Conservation (phyloP, 1,140 invertebrate species). For the Drosophila navojoa region DNA sequence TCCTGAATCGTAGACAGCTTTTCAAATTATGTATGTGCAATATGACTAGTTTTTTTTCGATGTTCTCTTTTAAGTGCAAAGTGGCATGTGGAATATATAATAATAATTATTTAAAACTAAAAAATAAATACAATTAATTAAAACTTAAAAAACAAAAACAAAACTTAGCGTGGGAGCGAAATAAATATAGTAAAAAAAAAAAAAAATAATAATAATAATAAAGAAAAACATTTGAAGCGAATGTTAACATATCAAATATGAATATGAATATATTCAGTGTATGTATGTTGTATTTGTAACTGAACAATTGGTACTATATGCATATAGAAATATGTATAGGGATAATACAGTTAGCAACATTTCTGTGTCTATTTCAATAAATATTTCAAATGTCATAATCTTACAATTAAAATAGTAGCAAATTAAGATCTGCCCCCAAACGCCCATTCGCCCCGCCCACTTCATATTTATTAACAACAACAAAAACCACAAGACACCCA, state of each 20-base stretch:
- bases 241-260: conserved; percentile 74
- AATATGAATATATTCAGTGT: conserved; percentile 22
- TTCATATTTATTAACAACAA: conserved; percentile 7
- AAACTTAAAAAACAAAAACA: conserved; percentile 17
- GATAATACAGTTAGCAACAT: conserved; percentile 62
- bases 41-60: conserved; percentile 87
- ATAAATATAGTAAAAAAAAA: conserved; percentile 16
- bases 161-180: conserved; percentile 15
- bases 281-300: conserved; percentile 33
- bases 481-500: conserved; percentile 14
- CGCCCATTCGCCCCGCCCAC: neutral
- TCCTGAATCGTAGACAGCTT: conserved; percentile 37
- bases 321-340: conserved; percentile 10
- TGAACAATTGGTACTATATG: conserved; percentile 27
- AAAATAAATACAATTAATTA: conserved; percentile 6
- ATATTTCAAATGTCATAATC: conserved; percentile 65
- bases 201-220: no score
- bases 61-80: conserved; percentile 10
- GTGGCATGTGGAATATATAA: conserved; percentile 19
- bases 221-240: conserved; percentile 46
- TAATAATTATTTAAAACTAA: neutral
- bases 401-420: conserved; percentile 30
- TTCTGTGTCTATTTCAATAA: conserved; percentile 74
- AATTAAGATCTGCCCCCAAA: neutral
- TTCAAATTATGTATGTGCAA: conserved; percentile 84